These are phyloP conservation scores for Lagorchestes hirsutus DNA, from an alignment of 2,797 vertebrate genomes.

Conservation along the genomic window DNA sequence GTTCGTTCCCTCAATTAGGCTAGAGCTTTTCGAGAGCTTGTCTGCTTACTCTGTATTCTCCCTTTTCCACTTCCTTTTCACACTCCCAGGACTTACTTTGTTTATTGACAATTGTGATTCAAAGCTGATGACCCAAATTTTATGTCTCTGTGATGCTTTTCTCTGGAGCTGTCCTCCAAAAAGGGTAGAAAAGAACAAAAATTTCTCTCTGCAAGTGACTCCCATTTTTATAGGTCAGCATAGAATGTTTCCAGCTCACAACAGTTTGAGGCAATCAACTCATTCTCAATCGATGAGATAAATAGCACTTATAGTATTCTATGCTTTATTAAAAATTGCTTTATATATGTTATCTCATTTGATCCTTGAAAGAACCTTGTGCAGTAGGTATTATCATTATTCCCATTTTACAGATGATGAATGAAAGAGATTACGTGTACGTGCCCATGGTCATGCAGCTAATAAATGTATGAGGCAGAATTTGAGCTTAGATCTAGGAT, in stretches of 20 bases:
- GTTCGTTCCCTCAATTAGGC: not conserved
- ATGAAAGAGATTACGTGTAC: constrained; percentile 28
- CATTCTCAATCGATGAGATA: not conserved
- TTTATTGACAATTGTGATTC: not conserved
- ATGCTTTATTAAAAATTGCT: not conserved
- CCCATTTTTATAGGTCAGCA: not conserved
- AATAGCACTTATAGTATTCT: not conserved
- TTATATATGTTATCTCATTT: not conserved
- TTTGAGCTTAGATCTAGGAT: not conserved
- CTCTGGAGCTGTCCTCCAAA: not conserved
- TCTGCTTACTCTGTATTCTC: not conserved
- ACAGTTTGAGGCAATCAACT: not conserved
- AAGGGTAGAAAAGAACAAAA: not conserved
- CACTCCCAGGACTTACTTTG: not conserved
- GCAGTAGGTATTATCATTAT: not conserved
- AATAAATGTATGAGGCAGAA: not conserved
- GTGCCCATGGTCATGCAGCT: not conserved
- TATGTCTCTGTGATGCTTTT: not conserved
- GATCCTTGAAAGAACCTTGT: not conserved
- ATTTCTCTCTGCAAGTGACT: not conserved
- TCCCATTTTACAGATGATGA: constrained; percentile 24
- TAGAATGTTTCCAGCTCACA: not conserved
- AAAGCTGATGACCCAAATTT: not conserved
- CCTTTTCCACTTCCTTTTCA: not conserved
- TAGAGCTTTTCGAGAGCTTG: not conserved